Evolutionary conservation across 2,797 vertebrate species (phyloP), one percentile per base, ranked within the genome.

Genomic region (Martes flavigula): DNA sequence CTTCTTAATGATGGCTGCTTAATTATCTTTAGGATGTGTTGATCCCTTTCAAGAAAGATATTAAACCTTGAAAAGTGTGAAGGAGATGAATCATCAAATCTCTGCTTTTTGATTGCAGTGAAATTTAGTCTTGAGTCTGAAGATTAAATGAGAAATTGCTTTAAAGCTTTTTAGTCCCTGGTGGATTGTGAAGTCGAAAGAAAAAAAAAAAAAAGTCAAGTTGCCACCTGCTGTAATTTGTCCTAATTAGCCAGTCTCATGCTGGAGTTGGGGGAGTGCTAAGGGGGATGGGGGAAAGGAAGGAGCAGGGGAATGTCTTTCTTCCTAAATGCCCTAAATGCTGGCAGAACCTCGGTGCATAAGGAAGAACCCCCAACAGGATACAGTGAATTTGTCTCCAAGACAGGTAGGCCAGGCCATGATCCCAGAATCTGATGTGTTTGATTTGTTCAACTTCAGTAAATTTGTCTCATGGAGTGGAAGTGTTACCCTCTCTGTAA

Each of bases 61-160:
- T 95, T 95, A 97, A 92, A 96, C 73, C 83, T 92, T 95, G 94
- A 95, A 93, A 96, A 88, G 70, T 96, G 51, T 51, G 86, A 97
- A 97, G 96, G 91, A 98, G 97, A 96, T 87, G 95, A 98, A 96
- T 97, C 94, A 97, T 95, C 87, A 96, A 93, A 82, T 94, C 88
- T 96, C 10, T 96, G 83, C 83, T 91, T 97, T 95, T 92, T 97
- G 95, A 97, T 97, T 97, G 97, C 95, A 81, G 66, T 90, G 93
- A 97, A 98, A 94, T 97, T 97, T 96, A 96, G 94, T 97, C 91
- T 94, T 85, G 85, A 95, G 66, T 91, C 46, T 97, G 93, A 97
- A 98, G 96, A 97, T 96, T 96, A 97, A 97, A 97, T 97, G 97
- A 98, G 94, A 97, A 97, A 97, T 97, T 96, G 83, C 96, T 97